phyloP scores from a whole-genome alignment of 2,888 invertebrate species.

The Agonopterix subpropinquella region DNA sequence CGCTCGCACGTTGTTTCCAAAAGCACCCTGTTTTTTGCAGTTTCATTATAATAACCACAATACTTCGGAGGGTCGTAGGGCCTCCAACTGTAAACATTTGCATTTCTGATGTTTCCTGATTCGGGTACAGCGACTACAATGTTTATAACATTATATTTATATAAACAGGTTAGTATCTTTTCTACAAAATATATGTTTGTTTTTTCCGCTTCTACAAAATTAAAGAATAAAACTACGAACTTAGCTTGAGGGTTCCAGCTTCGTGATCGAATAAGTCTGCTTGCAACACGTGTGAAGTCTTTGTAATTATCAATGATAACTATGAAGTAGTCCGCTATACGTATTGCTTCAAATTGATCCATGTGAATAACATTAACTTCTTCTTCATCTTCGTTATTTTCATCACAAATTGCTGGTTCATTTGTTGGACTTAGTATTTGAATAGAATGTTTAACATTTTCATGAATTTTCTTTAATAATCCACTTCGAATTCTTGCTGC shows the following conservation, averaged over 20 bases:
- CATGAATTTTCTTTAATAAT: slow-evolving; percentile 34
- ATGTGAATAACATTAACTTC: slow-evolving; percentile 22
- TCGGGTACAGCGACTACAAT: slow-evolving; percentile 42
- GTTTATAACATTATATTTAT: slow-evolving; percentile 46
- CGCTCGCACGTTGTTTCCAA: slow-evolving; percentile 42
- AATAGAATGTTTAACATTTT: slow-evolving; percentile 27
- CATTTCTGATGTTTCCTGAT: slow-evolving; percentile 32
- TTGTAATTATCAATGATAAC: slow-evolving; percentile 39
- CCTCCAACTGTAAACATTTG: slow-evolving; percentile 47
- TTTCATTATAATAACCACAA: slow-evolving; percentile 55
- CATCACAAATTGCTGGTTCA: slow-evolving; percentile 29
- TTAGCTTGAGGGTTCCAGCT: slow-evolving; percentile 58
- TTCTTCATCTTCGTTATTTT: slow-evolving; percentile 16
- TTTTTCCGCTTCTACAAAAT: slow-evolving; percentile 19
- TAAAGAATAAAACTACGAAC: slow-evolving; percentile 46
- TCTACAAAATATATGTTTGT: slow-evolving; percentile 28
- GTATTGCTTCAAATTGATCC: slow-evolving; percentile 32
- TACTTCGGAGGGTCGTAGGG: slow-evolving; percentile 56
- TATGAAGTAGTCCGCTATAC: slow-evolving; percentile 44
- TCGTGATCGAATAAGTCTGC: slow-evolving; percentile 38
- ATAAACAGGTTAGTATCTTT: slow-evolving; percentile 45
- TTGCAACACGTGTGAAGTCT: slow-evolving; percentile 38
- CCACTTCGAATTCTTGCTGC: slow-evolving; percentile 33
- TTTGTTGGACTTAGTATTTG: slow-evolving; percentile 33
- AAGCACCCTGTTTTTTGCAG: slow-evolving; percentile 36